Percentiles rank a stretch among this genome's conserved stretches.
Conservation (phyloP, 2,797 vertebrate genomes). For the Sciurus vulgaris region DNA sequence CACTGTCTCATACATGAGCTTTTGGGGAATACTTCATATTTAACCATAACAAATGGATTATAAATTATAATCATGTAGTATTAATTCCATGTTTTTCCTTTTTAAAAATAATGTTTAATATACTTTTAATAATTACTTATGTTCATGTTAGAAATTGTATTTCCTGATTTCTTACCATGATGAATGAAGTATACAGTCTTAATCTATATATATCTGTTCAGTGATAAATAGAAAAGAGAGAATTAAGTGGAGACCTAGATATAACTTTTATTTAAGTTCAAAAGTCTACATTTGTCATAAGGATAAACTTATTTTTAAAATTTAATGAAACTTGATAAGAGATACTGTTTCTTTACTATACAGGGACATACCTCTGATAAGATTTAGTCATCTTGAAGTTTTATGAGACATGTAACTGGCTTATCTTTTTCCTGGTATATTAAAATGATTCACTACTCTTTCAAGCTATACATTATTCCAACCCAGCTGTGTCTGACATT, state of each 20-base stretch:
- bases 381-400: slow-evolving; percentile 65
- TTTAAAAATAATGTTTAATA: slow-evolving; percentile 10
- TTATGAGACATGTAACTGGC: slow-evolving; percentile 59
- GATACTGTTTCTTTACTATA: neutral
- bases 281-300: slow-evolving; percentile 34
- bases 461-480: slow-evolving; percentile 60
- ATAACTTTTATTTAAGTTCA: slow-evolving; percentile 34
- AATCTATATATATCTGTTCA: slow-evolving; percentile 19
- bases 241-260: neutral
- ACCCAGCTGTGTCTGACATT: slow-evolving; percentile 46
- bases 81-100: slow-evolving; percentile 8
- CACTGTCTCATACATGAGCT: no score
- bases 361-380: neutral
- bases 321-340: neutral
- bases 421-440: slow-evolving; percentile 54
- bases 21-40: no score
- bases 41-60: neutral
- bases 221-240: slow-evolving; percentile 41
- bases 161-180: slow-evolving; percentile 28
- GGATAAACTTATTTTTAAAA: neutral
- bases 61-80: neutral
- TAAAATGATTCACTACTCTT: slow-evolving; percentile 65
- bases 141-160: slow-evolving; percentile 14
- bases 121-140: slow-evolving; percentile 30
- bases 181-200: slow-evolving; percentile 37